Base-by-base conservation (phyloP, 2,113 vertebrate genomes). In the Ovis canadensis region DNA sequence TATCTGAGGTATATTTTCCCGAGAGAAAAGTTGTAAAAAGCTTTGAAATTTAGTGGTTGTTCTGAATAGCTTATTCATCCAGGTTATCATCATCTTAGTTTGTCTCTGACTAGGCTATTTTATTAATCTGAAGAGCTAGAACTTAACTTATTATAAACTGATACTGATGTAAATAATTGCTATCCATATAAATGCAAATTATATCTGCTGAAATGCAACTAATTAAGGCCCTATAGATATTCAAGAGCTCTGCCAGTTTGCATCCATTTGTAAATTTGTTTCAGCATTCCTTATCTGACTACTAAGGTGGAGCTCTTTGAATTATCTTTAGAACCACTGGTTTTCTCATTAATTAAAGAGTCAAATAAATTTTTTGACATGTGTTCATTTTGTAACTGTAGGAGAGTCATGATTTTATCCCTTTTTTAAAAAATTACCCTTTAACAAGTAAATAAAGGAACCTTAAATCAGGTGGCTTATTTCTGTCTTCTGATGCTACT, bases 361-460 rank as follows among this genome's bases (percentile, higher is more conserved):
- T 74, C 59, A 78, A 94, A 92, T 90, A 88, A 91, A 67, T 64
- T 91, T 50, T 88, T 81, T 90, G n/a, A 82, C 50, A 64, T 83
- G 13, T 88, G 7, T 52, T 86, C 12, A 57, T 82, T 92, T 96
- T 88, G 48, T 60, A 77, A 62, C 50, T 95, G 5, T 50, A 31
- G 54, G 7, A 88, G 25, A 95, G 45, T 93, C 43, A 91, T 82
- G 2, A 71, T 86, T 92, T 91, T 93, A 88, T 55, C 14, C 19
- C 86, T 78, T 82, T 77, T 55, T 12, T 0, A 14, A 12, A 45
- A 80, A 80, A 62, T 7, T 87, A 48, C 52, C 7, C 33, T 94
- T 98, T 90, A 95, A 83, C 6, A n/a, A n/a, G 19, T 92, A 52
- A 94, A 85, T 88, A 86, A 95, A 96, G 59, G 94, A 97, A 84